Conservation (phyloP, 2,113 vertebrate genomes). For the Esox niger region DNA sequence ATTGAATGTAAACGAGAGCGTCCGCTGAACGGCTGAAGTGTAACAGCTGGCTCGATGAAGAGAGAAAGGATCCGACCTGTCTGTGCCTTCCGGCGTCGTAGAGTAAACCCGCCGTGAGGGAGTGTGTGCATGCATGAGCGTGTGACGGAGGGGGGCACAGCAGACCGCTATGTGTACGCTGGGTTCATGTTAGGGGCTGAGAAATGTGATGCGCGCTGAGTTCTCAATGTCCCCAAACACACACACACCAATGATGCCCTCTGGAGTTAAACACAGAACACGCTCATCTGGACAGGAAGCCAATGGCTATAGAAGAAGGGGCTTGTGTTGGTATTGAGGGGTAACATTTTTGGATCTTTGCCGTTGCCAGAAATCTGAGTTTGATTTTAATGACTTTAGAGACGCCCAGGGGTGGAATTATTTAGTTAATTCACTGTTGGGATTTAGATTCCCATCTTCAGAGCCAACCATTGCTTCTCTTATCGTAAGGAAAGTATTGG, state of each 20-base stretch:
- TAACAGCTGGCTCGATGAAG: too few relatives aligned
- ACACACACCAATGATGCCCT: neutral
- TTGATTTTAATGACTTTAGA: too few relatives aligned
- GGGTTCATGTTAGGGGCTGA: neutral
- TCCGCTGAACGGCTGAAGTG: too few relatives aligned
- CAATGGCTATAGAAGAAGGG: neutral
- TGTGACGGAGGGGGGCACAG: slow-evolving; percentile 3
- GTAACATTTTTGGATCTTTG: slow-evolving; percentile 7
- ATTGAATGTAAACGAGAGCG: too few relatives aligned
- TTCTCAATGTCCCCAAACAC: neutral
- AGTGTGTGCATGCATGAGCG: neutral
- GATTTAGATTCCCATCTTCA: neutral
- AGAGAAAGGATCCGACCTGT: too few relatives aligned
- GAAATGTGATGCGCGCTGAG: neutral
- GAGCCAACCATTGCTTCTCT: neutral
- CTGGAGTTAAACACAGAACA: neutral
- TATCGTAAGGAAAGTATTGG: neutral
- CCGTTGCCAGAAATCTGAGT: neutral
- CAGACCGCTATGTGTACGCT: neutral
- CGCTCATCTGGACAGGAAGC: neutral
- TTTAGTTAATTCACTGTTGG: neutral
- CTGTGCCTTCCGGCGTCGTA: too few relatives aligned
- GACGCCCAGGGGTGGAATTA: neutral
- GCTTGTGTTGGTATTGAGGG: neutral
- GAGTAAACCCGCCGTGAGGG: neutral